Percentiles rank a stretch among this genome's conserved stretches.
Conservation (phyloP, 2,113 vertebrate genomes). For the Amia ocellicauda region DNA sequence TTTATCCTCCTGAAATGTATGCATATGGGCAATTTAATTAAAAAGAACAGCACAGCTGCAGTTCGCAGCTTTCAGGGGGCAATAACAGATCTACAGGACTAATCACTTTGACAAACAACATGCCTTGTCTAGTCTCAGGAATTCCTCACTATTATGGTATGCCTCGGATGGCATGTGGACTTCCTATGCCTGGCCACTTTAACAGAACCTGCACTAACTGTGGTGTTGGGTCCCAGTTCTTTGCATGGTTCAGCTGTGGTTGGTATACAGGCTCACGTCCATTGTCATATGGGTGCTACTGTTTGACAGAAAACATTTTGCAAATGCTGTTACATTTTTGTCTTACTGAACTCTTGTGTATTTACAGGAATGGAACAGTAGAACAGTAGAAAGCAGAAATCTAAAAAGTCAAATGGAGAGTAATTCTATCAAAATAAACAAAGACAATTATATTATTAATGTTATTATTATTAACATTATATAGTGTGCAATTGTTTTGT, state of each 20-base stretch:
- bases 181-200: background rate
- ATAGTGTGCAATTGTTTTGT: too few species aligned
- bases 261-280: too few species aligned
- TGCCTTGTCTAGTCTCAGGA: slow-evolving; percentile 9
- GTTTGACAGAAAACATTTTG: too few species aligned
- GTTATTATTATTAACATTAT: too few species aligned
- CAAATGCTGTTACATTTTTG: too few species aligned
- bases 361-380: too few species aligned
- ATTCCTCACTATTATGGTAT: slow-evolving; percentile 1
- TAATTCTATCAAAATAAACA: too few species aligned
- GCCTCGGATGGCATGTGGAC: background rate
- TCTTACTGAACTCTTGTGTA: too few species aligned
- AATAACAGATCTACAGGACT: slow-evolving; percentile 35
- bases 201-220: background rate
- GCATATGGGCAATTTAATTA: slow-evolving; percentile 75
- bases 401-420: too few species aligned
- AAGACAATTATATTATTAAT: too few species aligned
- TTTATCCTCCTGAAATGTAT: slow-evolving; percentile 8
- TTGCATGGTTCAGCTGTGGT: background rate
- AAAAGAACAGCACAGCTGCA: slow-evolving; percentile 73
- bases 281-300: too few species aligned
- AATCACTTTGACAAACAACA: slow-evolving; percentile 54
- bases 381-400: too few species aligned
- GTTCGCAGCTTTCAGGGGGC: slow-evolving; percentile 57
- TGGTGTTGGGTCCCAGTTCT: background rate